phyloP scores from a whole-genome alignment of 2,797 vertebrate species.

The Tympanoctomys barrerae region DNA sequence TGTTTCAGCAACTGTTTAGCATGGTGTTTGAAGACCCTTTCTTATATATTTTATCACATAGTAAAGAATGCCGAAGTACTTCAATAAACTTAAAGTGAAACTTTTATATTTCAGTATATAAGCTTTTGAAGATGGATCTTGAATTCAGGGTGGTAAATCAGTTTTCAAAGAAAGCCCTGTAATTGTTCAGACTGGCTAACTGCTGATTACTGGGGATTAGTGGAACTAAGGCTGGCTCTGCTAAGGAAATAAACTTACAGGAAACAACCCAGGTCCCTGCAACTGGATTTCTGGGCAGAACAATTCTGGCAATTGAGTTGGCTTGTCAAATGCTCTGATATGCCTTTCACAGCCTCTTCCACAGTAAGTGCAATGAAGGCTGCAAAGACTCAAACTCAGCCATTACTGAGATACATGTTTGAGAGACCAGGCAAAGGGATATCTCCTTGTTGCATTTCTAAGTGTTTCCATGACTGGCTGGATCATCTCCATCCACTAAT shows the following conservation, averaged over 20 bases:
- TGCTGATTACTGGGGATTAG: background rate
- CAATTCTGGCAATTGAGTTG: background rate
- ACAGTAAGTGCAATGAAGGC: background rate
- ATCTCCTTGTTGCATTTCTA: background rate
- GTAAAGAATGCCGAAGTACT: background rate
- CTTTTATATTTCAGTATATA: background rate
- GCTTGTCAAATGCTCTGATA: background rate
- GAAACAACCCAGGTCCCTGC: background rate
- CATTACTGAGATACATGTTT: background rate
- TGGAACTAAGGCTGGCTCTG: background rate
- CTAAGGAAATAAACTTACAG: background rate
- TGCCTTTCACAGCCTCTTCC: background rate
- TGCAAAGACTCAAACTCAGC: background rate
- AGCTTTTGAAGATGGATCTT: background rate
- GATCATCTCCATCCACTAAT: background rate
- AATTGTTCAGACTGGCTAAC: background rate
- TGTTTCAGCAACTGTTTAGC: slow-evolving; percentile 67
- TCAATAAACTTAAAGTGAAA: background rate
- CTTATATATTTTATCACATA: slow-evolving; percentile 37
- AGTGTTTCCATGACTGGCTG: background rate
- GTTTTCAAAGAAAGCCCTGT: background rate
- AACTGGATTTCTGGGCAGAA: background rate
- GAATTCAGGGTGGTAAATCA: background rate
- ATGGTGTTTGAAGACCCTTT: slow-evolving; percentile 52
- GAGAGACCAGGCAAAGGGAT: background rate